Evolutionary conservation across 2,888 invertebrate species (phyloP), one percentile per base, ranked within the genome.

Genomic region (Zaprionus lineosus): DNA sequence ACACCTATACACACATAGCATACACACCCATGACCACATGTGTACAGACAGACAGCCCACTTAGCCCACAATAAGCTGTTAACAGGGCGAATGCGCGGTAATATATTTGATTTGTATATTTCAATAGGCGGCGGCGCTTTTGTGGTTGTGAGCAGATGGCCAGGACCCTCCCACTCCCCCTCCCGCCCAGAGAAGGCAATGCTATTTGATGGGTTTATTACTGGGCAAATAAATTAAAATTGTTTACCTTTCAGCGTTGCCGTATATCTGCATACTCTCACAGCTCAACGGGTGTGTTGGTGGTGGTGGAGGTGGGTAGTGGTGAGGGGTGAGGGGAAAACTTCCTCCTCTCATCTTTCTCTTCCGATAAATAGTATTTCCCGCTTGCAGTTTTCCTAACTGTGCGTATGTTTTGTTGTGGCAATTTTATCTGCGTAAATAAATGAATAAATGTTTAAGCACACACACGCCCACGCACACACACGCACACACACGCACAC

Each of bases 221-320:
- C 83, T 79, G 79, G 69, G 66, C 72, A 79, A 79, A 79, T 79
- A 79, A 79, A 79, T 79, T 79, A 79, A 83, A 83, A 79, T 83
- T 83, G 83, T 79, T 79, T 83, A 79, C 79, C 78, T 82, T 81
- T 74, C 64, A 65, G 40, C 61, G 48, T 47, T 55, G 51, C 40
- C 53, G 4, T 29, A 40, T 6, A 44, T 29, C 16, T 12, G 11
- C 19, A 24, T n/a, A n/a, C n/a, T n/a, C n/a, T n/a, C n/a, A n/a
- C n/a, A n/a, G n/a, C n/a, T n/a, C n/a, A n/a, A n/a, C n/a, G n/a
- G n/a, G n/a, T n/a, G n/a, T n/a, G n/a, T n/a, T n/a, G n/a, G n/a
- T n/a, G n/a, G n/a, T n/a, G n/a, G n/a, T n/a, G n/a, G n/a, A n/a
- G n/a, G n/a, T n/a, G n/a, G n/a, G n/a, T n/a, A n/a, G n/a, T n/a